Evolutionary conservation across 2,888 invertebrate species (phyloP), one percentile per base, ranked within the genome.

Genomic region (Hydrotaea cyrtoneurina): DNA sequence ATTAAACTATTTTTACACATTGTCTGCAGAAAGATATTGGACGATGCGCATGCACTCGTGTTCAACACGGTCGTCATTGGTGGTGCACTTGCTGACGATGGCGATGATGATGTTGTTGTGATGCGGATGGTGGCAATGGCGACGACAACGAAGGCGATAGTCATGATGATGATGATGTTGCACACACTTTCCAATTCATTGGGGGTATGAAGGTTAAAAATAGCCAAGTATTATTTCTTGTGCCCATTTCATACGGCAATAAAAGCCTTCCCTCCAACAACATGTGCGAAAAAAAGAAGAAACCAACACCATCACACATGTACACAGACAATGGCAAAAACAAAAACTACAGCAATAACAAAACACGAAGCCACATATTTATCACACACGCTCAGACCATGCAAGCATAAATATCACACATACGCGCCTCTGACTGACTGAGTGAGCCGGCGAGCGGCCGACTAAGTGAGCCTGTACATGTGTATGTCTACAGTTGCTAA

Each of bases 191-290:
- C 43, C 46, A 76, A 79, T 79, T 78, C 75, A 82, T 72, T 72
- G 75, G 82, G 78, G 82, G 78, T 82, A 82, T 55, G 57, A 69
- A 69, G 57, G 69, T 74, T 78, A 78, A 82, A 82, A 82, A 82
- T 82, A 82, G 78, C 78, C 78, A 59, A 78, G 74, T 69, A 59
- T 73, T 69, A 11, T 69, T 43, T 69, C 69, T 69, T 69, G 69
- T 46, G 69, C 69, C 23, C 69, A 69, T 69, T 69, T 69, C 21
- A n/a, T 15, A 62, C 23, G 43, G 46, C 73, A 76, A 46, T n/a
- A 66, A 69, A 46, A 43, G 66, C 59, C 74, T 31, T 62, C 62
- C 62, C 62, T 62, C 26, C 31, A 59, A 74, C n/a, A 82, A 53
- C 69, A 78, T 78, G 82, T 78, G 78, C 69, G 59, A 82, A n/a